A percentile compares a stretch with the other conserved stretches of the same genome.
These are phyloP conservation scores for Ammospiza caudacuta DNA, from an alignment of 2,113 vertebrate genomes.

Conservation along the genomic window DNA sequence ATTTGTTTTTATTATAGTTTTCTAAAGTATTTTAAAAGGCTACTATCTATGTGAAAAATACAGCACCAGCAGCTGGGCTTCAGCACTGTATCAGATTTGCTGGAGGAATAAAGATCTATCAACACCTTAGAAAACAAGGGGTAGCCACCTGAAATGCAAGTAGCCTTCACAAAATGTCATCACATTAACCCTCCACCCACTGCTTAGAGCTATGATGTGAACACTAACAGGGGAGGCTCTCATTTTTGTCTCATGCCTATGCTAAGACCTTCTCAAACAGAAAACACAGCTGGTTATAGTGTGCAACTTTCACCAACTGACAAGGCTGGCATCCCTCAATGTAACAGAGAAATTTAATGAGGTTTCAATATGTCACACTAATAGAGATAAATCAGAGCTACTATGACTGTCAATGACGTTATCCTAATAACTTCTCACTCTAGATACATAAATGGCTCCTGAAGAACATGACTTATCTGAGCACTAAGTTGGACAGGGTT, in stretches of 20 bases:
- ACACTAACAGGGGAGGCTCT: neutral
- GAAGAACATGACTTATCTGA: conserved; percentile 31
- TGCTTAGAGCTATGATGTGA: neutral
- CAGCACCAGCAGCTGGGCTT: neutral
- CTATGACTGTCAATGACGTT: conserved; percentile 16
- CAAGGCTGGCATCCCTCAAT: conserved; percentile 5
- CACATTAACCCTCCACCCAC: neutral
- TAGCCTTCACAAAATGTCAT: neutral
- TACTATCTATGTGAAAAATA: neutral
- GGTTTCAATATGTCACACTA: conserved; percentile 32
- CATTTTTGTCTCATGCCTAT: neutral
- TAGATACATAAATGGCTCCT: conserved; percentile 27
- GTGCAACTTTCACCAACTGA: neutral
- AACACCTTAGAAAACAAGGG: neutral
- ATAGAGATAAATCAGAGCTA: conserved; percentile 23
- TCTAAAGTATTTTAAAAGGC: neutral
- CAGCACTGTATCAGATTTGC: neutral
- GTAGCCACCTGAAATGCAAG: neutral
- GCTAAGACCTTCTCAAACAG: neutral
- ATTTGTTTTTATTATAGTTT: neutral
- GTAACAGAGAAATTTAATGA: conserved; percentile 33
- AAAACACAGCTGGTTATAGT: conserved; percentile 14
- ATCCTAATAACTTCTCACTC: conserved; percentile 34
- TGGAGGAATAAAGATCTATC: neutral
- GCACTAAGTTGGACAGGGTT: conserved; percentile 29